Evolutionary conservation across 35 echinoderm and acorn worm genomes (phyloP), one percentile per base, ranked within the genome.

Genomic region (Apostichopus parvimensis): DNA sequence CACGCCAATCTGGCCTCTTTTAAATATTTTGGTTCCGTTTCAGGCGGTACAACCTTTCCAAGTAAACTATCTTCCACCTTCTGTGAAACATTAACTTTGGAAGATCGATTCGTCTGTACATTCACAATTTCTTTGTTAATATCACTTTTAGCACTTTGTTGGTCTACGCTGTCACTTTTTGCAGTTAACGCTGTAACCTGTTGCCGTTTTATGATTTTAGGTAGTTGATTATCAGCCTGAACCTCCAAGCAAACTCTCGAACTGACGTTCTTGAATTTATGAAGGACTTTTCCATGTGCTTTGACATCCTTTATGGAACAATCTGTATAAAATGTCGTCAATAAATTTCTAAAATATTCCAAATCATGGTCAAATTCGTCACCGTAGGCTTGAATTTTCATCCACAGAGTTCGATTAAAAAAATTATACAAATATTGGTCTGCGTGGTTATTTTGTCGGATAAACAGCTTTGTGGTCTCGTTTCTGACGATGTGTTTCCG

Each of bases 321-420:
- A 17, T 58, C 80, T 10, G 26, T n/a, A 24, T 55, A 22, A 7
- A 75, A 20, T 12, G 86, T 60, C 4, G 26, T 11, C 52, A 82
- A 84, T 66, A 94, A 17, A 23, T 17, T 17, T 76, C 88, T 94
- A 59, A 94, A 91, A 70, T 70, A 83, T n/a, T 54, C 18, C 15
- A 94, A 77, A 86, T 94, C 93, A 5, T 25, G 68, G 6, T 91
- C 4, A 34, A 94, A 94, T 4, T 34, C 83, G 1, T 18, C 54
- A 14, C 88, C 88, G 22, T 85, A 78, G 34, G 83, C 80, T 3
- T n/a, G n/a, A 5, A 94, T 91, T 78, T 94, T 91, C 58, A 28
- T 57, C 93, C 93, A 94, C 53, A 94, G 17, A 1, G 93, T 94
- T n/a, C 54, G n/a, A 86, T 94, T 94, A 20, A 94, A 94, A 20